phyloP scores from a whole-genome alignment of 1,140 invertebrate species.

The Chymomyza costata region DNA sequence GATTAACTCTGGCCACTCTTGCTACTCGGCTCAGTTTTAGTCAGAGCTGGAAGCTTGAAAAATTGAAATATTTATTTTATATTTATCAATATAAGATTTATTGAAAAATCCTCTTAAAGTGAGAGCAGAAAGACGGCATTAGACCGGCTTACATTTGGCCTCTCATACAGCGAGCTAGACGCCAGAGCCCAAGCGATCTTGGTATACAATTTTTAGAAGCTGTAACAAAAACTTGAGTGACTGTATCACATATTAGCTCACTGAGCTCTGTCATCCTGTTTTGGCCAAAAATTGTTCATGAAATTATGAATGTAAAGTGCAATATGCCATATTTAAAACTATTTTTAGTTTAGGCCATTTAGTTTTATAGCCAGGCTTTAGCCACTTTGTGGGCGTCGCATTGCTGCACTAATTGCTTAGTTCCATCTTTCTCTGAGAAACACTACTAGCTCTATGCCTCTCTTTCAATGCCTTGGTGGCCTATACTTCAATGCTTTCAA shows the following conservation, averaged over 20 bases:
- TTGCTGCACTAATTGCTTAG: slow-evolving; percentile 45
- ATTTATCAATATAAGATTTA: no score
- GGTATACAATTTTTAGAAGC: no score
- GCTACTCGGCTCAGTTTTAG: no score
- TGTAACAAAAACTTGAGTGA: no score
- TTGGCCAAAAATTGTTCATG: slow-evolving; percentile 47
- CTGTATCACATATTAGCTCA: no score
- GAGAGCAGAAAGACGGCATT: not conserved
- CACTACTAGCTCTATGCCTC: slow-evolving; percentile 7
- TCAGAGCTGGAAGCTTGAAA: no score
- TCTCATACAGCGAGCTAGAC: no score
- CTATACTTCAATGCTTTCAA: slow-evolving; percentile 17
- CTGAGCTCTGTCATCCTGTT: slow-evolving; percentile 1
- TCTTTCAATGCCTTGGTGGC: slow-evolving; percentile 14
- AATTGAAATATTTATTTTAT: no score
- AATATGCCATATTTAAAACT: slow-evolving; percentile 61
- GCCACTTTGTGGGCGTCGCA: slow-evolving; percentile 21
- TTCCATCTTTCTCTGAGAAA: no score
- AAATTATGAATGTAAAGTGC: slow-evolving; percentile 52
- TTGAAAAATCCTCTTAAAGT: no score
- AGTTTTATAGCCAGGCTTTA: slow-evolving; percentile 28
- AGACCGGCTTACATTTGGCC: no score
- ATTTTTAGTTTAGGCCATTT: slow-evolving; percentile 67
- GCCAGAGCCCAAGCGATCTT: slow-evolving; percentile 22
- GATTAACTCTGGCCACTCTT: no score